A percentile compares a stretch with the other conserved stretches of the same genome.
Evolutionary conservation across 2,113 vertebrate species (phyloP).

Genomic region (Pluvianellus socialis): DNA sequence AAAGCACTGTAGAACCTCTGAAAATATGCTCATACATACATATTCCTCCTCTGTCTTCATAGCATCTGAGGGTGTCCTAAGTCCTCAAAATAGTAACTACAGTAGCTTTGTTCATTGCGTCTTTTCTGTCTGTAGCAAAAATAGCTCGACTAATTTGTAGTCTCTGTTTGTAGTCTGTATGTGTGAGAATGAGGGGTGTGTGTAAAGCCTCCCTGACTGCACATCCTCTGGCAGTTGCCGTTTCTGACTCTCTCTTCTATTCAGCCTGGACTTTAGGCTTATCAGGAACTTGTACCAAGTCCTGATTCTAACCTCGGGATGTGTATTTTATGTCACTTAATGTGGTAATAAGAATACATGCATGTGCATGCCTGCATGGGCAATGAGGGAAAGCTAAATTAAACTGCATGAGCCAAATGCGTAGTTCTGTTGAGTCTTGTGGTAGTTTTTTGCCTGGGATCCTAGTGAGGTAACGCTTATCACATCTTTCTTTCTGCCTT

Average conservation of each 20-base stretch:
- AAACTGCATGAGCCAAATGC: not conserved
- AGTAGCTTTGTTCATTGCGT: constrained; percentile 48
- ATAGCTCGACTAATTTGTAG: constrained; percentile 61
- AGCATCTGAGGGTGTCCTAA: constrained; percentile 52
- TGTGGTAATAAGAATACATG: not conserved
- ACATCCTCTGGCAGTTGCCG: not conserved
- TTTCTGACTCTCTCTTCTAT: not conserved
- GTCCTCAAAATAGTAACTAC: constrained; percentile 65
- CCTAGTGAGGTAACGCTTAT: not conserved
- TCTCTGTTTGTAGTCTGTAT: constrained; percentile 48
- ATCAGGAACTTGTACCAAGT: not conserved
- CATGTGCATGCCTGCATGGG: not conserved
- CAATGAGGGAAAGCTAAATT: not conserved
- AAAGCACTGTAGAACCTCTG: not conserved
- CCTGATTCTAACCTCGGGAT: not conserved
- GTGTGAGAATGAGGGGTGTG: constrained; percentile 46
- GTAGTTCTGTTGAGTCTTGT: not conserved
- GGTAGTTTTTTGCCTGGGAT: not conserved
- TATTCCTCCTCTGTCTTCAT: constrained; percentile 32
- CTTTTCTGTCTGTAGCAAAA: constrained; percentile 52
- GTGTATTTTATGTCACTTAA: not conserved
- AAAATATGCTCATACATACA: not conserved
- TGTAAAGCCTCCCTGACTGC: constrained; percentile 20
- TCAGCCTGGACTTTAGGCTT: not conserved
- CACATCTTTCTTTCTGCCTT: not conserved